These are phyloP conservation scores for Plebejus anna DNA, from an alignment of 2,888 invertebrate species.

Conservation along the genomic window DNA sequence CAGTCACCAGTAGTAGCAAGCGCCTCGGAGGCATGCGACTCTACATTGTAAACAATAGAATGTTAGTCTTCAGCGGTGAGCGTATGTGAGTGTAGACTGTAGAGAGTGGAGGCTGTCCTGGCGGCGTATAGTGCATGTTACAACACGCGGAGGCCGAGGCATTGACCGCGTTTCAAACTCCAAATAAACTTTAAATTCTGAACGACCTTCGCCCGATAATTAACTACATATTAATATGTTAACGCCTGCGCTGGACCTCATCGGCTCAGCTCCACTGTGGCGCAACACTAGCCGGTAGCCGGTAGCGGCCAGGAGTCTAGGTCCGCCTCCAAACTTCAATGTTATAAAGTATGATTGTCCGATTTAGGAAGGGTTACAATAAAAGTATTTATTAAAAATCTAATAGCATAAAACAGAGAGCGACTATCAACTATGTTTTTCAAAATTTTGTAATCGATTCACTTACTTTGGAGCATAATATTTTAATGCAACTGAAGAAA, in stretches of 20 bases:
- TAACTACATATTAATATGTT: conserved; percentile 14
- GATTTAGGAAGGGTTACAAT: too few relatives aligned
- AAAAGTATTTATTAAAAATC: too few relatives aligned
- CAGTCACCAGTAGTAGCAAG: not conserved
- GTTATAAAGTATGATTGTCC: too few relatives aligned
- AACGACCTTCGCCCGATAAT: conserved; percentile 2
- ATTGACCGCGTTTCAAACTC: conserved; percentile 22
- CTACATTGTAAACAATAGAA: not conserved
- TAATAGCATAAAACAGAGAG: too few relatives aligned
- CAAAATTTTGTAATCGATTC: too few relatives aligned
- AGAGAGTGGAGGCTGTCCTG: not conserved
- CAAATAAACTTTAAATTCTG: conserved; percentile 13
- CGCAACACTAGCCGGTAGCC: not conserved
- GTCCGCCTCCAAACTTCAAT: not conserved
- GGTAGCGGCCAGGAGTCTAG: not conserved
- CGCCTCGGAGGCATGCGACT: not conserved
- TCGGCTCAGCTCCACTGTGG: not conserved
- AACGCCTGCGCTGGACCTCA: not conserved
- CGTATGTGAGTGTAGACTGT: conserved; percentile 14
- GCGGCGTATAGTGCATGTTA: not conserved
- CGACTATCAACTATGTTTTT: too few relatives aligned
- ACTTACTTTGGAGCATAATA: too few relatives aligned
- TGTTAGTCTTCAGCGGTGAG: not conserved
- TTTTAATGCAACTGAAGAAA: not conserved
- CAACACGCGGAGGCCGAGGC: conserved; percentile 16